phyloP scores from a whole-genome alignment of 64 coral and sea anemone genomes.

The Stichodactyla helianthus region DNA sequence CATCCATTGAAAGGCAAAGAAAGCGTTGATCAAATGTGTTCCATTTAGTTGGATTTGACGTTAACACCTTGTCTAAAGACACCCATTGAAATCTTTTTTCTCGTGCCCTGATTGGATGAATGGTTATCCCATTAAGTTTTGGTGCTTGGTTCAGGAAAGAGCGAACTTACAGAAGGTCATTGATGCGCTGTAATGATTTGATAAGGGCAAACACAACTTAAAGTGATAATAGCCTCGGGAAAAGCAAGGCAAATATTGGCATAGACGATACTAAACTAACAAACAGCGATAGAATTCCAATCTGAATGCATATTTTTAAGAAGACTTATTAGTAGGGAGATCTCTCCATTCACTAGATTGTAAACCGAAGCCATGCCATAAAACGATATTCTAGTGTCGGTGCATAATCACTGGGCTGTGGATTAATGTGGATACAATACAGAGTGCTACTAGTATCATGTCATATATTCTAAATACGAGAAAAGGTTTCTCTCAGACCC shows the following conservation, averaged over 20 bases:
- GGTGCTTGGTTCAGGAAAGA: not conserved
- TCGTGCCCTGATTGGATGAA: constrained; percentile 12
- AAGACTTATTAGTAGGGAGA: no score
- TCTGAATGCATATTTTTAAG: no score
- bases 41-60: not conserved
- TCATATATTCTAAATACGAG: no score
- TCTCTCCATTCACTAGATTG: no score
- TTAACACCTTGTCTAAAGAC: not conserved
- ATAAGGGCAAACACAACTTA: not conserved
- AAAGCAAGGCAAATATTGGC: not conserved
- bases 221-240: not conserved
- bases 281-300: not conserved
- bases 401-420: no score
- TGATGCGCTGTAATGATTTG: not conserved
- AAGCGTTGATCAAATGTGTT: constrained; percentile 12
- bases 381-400: no score
- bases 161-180: not conserved
- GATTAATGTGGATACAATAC: no score
- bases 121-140: not conserved
- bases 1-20: constrained; percentile 1
- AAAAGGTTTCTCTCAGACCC: no score
- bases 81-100: not conserved
- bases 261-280: not conserved
- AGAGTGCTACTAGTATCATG: no score
- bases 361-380: no score